Base-by-base conservation (phyloP, 2,888 invertebrate species). In the Microctonus brassicae region DNA sequence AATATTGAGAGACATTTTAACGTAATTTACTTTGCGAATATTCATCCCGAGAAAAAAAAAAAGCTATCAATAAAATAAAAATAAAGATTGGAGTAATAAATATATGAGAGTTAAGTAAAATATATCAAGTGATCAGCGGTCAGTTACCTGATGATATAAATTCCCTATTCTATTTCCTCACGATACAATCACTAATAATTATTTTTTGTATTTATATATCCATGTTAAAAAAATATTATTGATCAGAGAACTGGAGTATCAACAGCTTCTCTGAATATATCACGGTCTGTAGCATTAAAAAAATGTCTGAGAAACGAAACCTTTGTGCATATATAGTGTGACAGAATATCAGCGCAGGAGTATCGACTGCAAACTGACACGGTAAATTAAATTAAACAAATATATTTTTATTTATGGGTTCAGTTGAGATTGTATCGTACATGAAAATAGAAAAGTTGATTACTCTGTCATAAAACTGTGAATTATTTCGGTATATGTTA, bases 161-260 rank as follows among this genome's bases (percentile, higher is more conserved):
- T 47, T n/a, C 6, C 17, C n/a, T 47, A 17, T 47, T 20, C 47
- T 17, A 47, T 1, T 47, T 47, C 7, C 6, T 1, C 5, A 7
- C 20, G 20, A 20, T 9, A 20, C 17, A 47, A 47, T 4, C 9
- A n/a, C 5, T 17, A 17, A 17, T 20, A 17, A 47, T 47, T 20
- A 20, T 17, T 17, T 1, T 47, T 47, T 47, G 20, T 2, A 17
- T 47, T 47, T 17, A 6, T 47, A 47, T 17, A 6, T 47, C 17
- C 7, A 47, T 47, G 0, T n/a, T 17, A n/a, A 47, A 47, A 17
- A 1, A 6, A n/a, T 4, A n/a, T n/a, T n/a, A n/a, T n/a, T n/a
- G n/a, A n/a, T 47, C 17, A 34, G 77, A 80, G 82, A 83, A 83
- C 83, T 83, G 84, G 84, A 81, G 84, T 85, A 81, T 85, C 82